Evolutionary conservation across 2,888 invertebrate genomes (phyloP), one percentile per base, ranked within the genome.

Genomic region (Itoplectis maculator): DNA sequence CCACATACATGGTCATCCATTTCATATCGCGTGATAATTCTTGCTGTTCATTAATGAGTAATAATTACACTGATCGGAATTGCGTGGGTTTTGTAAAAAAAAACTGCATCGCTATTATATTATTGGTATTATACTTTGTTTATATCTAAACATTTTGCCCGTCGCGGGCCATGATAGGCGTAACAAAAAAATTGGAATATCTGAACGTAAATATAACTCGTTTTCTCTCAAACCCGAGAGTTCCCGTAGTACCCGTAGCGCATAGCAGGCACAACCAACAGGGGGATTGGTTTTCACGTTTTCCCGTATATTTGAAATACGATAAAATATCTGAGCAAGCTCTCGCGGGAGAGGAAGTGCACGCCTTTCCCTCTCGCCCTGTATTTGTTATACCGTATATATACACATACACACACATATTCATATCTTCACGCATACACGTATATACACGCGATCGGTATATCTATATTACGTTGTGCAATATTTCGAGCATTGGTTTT

Each of bases 251-350:
- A 59, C 54, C 65, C 29, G 37, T 20, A 35, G 45, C 18, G 35
- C 42, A n/a, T n/a, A 2, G 29, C 29, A 65, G 18, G 37, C 42
- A 45, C 49, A 75, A 75, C 77, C 76, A 77, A 65, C 65, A 74
- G 49, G 69, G 47, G 79, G 79, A 82, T 79, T 79, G 79, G 74
- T 82, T 82, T 79, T 49, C 65, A 56, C 69, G 70, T 82, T 79
- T 70, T 66, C 65, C 45, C 49, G 66, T 77, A 73, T 77, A 77
- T 77, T 66, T 66, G 45, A 69, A 77, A 81, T 81, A 81, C 81
- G 73, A 68, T 81, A 69, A 81, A 81, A 81, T 81, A 81, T 81
- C 81, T 77, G 68, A 73, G 68, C 72, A 77, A 77, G 61, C 81
- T 81, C 77, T 77, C 77, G 15, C 59, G 61, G 20, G 77, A 81